phyloP scores from a whole-genome alignment of 2,888 invertebrate genomes.

The Polymixis flavicincta region DNA sequence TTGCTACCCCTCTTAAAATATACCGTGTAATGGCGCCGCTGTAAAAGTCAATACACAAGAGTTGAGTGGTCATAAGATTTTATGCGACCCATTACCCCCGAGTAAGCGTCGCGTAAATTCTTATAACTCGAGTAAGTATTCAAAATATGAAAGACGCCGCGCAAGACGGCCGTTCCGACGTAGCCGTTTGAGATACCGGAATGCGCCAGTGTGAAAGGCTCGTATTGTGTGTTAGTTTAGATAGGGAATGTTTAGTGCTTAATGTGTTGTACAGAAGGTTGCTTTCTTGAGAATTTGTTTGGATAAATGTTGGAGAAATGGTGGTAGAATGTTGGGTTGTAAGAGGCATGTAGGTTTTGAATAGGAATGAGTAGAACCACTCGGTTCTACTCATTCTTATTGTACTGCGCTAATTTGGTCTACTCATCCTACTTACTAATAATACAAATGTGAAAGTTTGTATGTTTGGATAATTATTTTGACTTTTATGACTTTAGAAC shows the following conservation, averaged over 20 bases:
- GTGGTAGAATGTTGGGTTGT: constrained; percentile 21
- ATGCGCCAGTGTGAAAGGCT: constrained; percentile 55
- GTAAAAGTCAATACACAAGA: constrained; percentile 88
- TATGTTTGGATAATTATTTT: no score
- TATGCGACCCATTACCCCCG: constrained; percentile 86
- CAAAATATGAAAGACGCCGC: constrained; percentile 86
- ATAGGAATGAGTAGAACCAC: constrained; percentile 8
- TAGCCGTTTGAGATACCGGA: constrained; percentile 65
- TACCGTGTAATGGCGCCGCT: constrained; percentile 69
- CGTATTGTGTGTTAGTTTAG: constrained; percentile 64
- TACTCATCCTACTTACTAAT: no score
- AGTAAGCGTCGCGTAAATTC: constrained; percentile 89
- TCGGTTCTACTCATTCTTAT: no score
- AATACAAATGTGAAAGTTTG: no score
- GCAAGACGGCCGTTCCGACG: constrained; percentile 58
- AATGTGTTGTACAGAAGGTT: constrained; percentile 58
- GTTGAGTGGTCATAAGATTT: constrained; percentile 89
- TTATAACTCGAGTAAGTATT: constrained; percentile 89
- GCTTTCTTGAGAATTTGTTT: constrained; percentile 60
- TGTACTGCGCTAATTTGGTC: background rate
- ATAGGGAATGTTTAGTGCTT: constrained; percentile 64
- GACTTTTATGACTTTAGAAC: no score
- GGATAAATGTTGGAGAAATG: constrained; percentile 38
- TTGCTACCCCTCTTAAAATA: constrained; percentile 74
- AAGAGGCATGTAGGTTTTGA: constrained; percentile 4